These are phyloP conservation scores for Falco naumanni DNA, from an alignment of 2,797 vertebrate species.

Conservation along the genomic window DNA sequence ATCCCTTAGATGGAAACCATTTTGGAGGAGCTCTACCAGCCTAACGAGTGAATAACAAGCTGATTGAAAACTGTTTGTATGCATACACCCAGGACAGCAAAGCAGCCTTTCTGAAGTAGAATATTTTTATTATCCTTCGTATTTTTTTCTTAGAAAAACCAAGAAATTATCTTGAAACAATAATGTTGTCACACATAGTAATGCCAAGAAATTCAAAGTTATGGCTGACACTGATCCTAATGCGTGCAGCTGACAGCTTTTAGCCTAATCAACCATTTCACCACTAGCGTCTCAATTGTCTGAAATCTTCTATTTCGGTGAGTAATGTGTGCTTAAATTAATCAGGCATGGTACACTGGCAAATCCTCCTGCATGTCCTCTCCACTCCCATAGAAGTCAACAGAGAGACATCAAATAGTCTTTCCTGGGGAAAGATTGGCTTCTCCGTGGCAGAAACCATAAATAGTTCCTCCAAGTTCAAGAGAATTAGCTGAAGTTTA, in stretches of 20 bases:
- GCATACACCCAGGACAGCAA: neutral
- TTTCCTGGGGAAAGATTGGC: neutral
- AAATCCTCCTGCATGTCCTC: neutral
- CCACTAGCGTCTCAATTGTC: neutral
- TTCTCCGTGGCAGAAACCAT: neutral
- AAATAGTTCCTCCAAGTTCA: neutral
- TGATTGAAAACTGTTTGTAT: neutral
- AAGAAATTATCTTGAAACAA: neutral
- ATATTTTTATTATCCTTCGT: neutral
- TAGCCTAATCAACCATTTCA: neutral
- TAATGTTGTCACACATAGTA: neutral
- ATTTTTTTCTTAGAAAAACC: rapidly evolving
- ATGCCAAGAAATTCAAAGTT: neutral
- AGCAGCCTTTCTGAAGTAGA: neutral
- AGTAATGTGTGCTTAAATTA: neutral
- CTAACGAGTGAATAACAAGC: neutral
- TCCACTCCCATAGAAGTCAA: neutral
- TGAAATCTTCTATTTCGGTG: neutral
- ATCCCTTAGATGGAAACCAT: neutral
- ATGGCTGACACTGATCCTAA: neutral
- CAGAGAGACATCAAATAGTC: neutral
- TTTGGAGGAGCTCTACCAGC: neutral
- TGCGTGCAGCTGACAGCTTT: neutral
- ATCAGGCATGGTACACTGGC: neutral
- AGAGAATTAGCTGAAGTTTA: neutral